Percentiles rank a stretch among this genome's conserved stretches.
phyloP scores from a whole-genome alignment of 2,113 vertebrate species.

The Corvus moneduloides region DNA sequence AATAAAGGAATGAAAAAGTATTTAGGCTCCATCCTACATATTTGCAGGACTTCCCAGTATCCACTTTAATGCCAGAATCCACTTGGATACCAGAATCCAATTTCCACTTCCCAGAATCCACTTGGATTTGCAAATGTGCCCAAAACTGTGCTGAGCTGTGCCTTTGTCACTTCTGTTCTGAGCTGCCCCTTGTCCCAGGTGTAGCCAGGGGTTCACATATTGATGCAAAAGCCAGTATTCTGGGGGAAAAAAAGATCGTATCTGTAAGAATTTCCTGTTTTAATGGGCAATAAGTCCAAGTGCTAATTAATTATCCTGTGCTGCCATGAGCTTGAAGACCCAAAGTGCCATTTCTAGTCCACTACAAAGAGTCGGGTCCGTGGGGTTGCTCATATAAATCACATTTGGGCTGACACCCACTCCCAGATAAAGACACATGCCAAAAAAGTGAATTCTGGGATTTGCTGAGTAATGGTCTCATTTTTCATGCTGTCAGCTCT shows the following conservation, averaged over 20 bases:
- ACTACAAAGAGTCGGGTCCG: not conserved
- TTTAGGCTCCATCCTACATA: not conserved
- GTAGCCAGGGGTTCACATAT: not conserved
- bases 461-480: not conserved
- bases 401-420: not conserved
- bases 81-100: not conserved
- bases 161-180: not conserved
- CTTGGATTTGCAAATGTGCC: not conserved
- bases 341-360: not conserved
- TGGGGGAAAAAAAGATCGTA: fast-evolving
- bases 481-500: not conserved
- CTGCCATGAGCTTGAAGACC: not conserved
- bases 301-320: not conserved
- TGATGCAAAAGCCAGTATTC: not conserved
- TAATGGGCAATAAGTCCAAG: not conserved
- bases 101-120: not conserved
- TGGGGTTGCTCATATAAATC: not conserved
- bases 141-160: not conserved
- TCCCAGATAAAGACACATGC: not conserved
- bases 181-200: not conserved
- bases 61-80: not conserved
- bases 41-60: not conserved
- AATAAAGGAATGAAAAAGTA: not conserved
- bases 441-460: not conserved
- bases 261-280: not conserved